Evolutionary conservation across 2,888 invertebrate genomes (phyloP).

Genomic region (Calameuta pallipes): DNA sequence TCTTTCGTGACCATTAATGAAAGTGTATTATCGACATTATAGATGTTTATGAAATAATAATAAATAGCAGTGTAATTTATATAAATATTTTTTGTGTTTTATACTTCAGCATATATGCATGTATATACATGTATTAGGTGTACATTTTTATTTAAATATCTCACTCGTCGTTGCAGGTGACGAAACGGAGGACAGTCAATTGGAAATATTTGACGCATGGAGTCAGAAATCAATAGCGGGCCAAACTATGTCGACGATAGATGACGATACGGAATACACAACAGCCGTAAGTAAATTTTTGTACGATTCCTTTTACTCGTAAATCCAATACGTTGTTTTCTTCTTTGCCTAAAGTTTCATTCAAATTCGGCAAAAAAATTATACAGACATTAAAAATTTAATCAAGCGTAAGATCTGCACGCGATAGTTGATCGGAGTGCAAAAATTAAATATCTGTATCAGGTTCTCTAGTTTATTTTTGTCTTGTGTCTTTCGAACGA

Average conservation of each 20-base stretch:
- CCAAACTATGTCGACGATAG: constrained; percentile 30
- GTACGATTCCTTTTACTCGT: too few species aligned
- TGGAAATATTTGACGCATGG: constrained; percentile 18
- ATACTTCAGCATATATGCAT: not conserved
- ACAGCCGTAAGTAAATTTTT: constrained; percentile 37
- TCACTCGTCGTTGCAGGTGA: not conserved
- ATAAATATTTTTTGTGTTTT: constrained; percentile 1
- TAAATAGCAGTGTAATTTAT: not conserved
- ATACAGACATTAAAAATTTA: not conserved
- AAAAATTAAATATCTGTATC: not conserved
- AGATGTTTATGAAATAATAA: not conserved
- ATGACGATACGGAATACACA: constrained; percentile 44
- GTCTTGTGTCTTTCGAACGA: not conserved
- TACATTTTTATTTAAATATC: not conserved
- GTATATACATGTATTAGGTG: not conserved
- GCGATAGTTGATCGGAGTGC: not conserved
- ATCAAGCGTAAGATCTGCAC: not conserved
- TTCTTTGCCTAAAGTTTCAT: not conserved
- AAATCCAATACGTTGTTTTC: not conserved
- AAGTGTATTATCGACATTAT: not conserved
- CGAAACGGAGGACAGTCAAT: not conserved
- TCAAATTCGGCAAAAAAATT: not conserved
- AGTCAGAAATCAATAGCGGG: constrained; percentile 37
- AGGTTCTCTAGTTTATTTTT: not conserved
- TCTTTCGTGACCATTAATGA: not conserved